phyloP scores from a whole-genome alignment of 2,888 invertebrate genomes.

The Shargacucullia verbasci region DNA sequence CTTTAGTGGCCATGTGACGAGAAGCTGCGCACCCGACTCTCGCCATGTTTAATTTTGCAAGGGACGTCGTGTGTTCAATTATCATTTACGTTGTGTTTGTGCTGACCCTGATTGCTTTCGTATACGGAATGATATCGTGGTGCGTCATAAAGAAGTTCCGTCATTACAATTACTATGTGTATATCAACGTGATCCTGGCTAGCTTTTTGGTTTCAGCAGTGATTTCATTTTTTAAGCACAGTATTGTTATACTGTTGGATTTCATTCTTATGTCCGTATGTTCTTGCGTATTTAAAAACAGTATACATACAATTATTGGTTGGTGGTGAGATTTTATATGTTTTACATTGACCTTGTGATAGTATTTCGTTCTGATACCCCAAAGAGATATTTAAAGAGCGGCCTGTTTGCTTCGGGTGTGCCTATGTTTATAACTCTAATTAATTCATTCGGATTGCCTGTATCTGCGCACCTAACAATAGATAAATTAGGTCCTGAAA shows the following conservation, averaged over 20 bases:
- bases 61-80: too few relatives aligned
- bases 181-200: conserved; percentile 7
- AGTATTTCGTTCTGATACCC: conserved; percentile 9
- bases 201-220: too few relatives aligned
- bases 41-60: too few relatives aligned
- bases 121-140: conserved; percentile 37
- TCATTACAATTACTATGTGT: conserved; percentile 28
- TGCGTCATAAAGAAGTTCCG: conserved; percentile 30
- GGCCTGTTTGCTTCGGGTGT: conserved; percentile 29
- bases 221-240: too few relatives aligned
- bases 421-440: too few relatives aligned
- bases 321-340: conserved; percentile 28
- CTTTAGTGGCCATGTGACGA: too few relatives aligned
- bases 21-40: too few relatives aligned
- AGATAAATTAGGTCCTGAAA: too few relatives aligned
- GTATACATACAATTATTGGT: conserved; percentile 27
- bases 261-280: background rate
- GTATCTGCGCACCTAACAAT: too few relatives aligned
- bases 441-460: too few relatives aligned
- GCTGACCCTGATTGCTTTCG: conserved; percentile 1
- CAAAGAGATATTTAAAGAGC: conserved; percentile 16
- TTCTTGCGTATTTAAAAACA: background rate
- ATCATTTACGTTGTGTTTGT: background rate
- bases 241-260: too few relatives aligned
- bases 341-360: conserved; percentile 28